These are phyloP conservation scores for Ectemnius lituratus DNA, from an alignment of 2,888 invertebrate species.

Conservation along the genomic window DNA sequence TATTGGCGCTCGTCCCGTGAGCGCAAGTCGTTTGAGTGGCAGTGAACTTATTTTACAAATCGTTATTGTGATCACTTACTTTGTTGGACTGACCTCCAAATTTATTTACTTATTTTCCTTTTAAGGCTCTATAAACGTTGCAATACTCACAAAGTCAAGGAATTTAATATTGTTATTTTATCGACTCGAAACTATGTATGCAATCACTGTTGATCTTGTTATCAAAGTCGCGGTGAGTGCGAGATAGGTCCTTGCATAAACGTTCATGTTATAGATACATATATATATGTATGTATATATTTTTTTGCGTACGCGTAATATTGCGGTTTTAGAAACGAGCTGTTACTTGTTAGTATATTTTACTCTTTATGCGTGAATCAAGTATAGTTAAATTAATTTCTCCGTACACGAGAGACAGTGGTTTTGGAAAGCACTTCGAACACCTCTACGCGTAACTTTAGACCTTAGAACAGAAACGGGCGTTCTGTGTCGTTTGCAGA, in stretches of 20 bases:
- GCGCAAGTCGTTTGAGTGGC: slow-evolving; percentile 74
- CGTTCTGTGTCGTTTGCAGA: slow-evolving; percentile 30
- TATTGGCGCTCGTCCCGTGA: slow-evolving; percentile 60
- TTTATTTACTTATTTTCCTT: slow-evolving; percentile 49
- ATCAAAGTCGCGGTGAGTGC: slow-evolving; percentile 52
- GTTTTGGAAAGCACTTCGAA: slow-evolving; percentile 37
- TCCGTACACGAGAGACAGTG: slow-evolving; percentile 25
- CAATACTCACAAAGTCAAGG: slow-evolving; percentile 43
- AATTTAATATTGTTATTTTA: slow-evolving; percentile 53
- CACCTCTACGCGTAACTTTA: slow-evolving; percentile 39
- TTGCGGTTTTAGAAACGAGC: slow-evolving; percentile 56
- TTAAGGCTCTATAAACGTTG: slow-evolving; percentile 63
- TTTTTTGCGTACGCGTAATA: slow-evolving; percentile 44
- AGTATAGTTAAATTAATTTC: slow-evolving; percentile 47
- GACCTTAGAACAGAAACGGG: slow-evolving; percentile 32
- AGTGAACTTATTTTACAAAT: slow-evolving; percentile 72
- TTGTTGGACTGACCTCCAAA: slow-evolving; percentile 66
- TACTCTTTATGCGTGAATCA: slow-evolving; percentile 41
- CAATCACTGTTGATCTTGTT: slow-evolving; percentile 57
- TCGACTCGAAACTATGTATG: slow-evolving; percentile 69
- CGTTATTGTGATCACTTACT: slow-evolving; percentile 68
- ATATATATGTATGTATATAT: slow-evolving; percentile 32
- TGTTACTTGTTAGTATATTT: slow-evolving; percentile 37
- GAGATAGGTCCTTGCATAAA: slow-evolving; percentile 51
- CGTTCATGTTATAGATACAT: slow-evolving; percentile 31